These are phyloP conservation scores for Ranitomeya variabilis DNA, from an alignment of 2,113 vertebrate genomes.

Conservation along the genomic window DNA sequence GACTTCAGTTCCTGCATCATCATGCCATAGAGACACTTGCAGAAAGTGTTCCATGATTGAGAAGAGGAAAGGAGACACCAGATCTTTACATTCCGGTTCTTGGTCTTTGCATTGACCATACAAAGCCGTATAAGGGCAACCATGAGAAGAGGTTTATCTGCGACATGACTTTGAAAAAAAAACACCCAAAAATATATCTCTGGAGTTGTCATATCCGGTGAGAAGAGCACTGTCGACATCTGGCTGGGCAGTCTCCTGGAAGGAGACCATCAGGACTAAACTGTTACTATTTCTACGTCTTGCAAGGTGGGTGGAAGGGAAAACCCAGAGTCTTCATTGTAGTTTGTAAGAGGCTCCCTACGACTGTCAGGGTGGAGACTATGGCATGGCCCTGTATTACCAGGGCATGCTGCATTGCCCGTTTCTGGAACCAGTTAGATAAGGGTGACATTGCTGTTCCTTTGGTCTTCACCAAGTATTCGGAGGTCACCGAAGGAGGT, in stretches of 20 bases:
- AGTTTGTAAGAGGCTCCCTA: not conserved
- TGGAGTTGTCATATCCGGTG: not conserved
- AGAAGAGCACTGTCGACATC: not conserved
- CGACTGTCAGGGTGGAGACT: conserved; percentile 52
- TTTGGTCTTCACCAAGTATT: conserved; percentile 92
- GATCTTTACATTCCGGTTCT: not conserved
- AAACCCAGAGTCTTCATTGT: not conserved
- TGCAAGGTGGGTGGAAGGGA: conserved; percentile 26
- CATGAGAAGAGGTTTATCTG: not conserved
- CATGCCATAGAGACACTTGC: conserved; percentile 38
- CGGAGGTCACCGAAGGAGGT: conserved; percentile 85
- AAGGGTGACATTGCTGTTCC: conserved; percentile 96
- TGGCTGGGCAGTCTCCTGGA: not conserved
- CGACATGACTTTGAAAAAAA: conserved; percentile 39
- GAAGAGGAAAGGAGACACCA: not conserved
- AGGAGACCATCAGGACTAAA: not conserved
- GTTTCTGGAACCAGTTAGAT: conserved; percentile 97
- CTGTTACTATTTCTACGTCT: conserved; percentile 13
- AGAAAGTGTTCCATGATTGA: not conserved
- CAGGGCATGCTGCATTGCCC: conserved; percentile 95
- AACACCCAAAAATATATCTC: not conserved
- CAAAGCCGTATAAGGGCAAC: not conserved
- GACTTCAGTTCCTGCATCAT: not conserved
- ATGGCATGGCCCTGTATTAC: conserved; percentile 99
- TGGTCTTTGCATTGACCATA: not conserved